These are phyloP conservation scores for Xestoiulus laeticollis DNA, from an alignment of 2,888 invertebrate species.

Conservation along the genomic window DNA sequence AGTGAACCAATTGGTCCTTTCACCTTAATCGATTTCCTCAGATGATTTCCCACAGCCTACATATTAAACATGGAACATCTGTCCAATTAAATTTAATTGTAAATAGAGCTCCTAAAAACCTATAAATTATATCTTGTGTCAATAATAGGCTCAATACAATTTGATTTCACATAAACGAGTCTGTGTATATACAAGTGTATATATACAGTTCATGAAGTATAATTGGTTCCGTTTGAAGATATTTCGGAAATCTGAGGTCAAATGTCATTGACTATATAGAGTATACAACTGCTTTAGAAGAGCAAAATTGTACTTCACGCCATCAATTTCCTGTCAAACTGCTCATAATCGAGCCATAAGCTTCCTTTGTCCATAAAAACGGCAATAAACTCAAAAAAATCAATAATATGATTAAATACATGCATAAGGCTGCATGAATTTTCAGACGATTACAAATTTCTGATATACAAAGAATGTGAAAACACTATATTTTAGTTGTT, in stretches of 20 bases:
- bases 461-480: not conserved
- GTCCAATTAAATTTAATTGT: too few relatives aligned
- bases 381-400: conserved; percentile 14
- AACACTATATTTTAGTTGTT: too few relatives aligned
- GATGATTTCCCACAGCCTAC: too few relatives aligned
- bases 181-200: too few relatives aligned
- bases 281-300: not conserved
- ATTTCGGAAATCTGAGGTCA: not conserved
- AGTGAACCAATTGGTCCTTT: too few relatives aligned
- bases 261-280: not conserved
- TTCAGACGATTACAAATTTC: not conserved
- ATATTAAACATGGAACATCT: too few relatives aligned
- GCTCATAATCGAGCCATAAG: conserved; percentile 28
- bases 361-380: conserved; percentile 20
- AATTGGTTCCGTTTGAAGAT: not conserved
- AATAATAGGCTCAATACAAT: not conserved
- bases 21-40: too few relatives aligned
- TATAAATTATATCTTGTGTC: too few relatives aligned
- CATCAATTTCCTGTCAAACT: conserved; percentile 33
- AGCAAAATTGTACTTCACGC: conserved; percentile 2
- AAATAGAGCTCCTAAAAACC: too few relatives aligned
- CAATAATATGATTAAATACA: conserved; percentile 14
- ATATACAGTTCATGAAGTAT: not conserved
- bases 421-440: not conserved
- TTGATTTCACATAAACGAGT: not conserved